Evolutionary conservation across 2,797 vertebrate species (phyloP), one percentile per base, ranked within the genome.

Genomic region (Danio albolineatus): DNA sequence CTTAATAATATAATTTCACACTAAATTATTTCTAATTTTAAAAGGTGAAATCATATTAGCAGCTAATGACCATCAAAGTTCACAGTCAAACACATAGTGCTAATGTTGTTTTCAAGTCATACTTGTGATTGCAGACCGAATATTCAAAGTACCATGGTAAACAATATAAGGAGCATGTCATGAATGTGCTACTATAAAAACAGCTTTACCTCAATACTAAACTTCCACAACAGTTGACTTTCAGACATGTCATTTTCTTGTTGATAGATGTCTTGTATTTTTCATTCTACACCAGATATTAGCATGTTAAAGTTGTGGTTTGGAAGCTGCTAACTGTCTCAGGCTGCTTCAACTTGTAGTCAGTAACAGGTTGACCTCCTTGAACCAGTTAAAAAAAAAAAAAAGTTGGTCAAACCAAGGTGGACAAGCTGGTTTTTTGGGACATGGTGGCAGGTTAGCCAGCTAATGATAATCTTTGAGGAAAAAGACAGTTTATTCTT

Each of bases 381-480:
- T 53, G 10, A 10, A 70, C n/a, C 49, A 69, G 28, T n/a, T 19
- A 48, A 48, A 28, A 46, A 67, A 48, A 48, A 28, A 46, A 67
- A 28, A 0, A 13, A 51, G 14, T n/a, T 70, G 46, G 9, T 69
- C 65, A 38, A 10, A 38, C 46, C 10, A 41, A 53, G 67, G n/a
- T 19, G 36, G 67, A 19, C n/a, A 39, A 70, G 67, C 67, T 71
- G 67, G 49, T 28, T 71, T 71, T 69, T 41, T 19, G 36, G 10
- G n/a, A 54, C 10, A 70, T 54, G 10, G 7, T 54, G 67, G 10
- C 67, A 8, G 36, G 16, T 53, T 16, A 70, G 19, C 16, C 49
- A 17, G 10, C 36, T 54, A 43, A 21, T 71, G n/a, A 19, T 54
- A 49, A 19, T 41, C 10, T 41, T 71, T 9, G 36, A 39, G 10